Evolutionary conservation across 2,888 invertebrate genomes (phyloP).

Genomic region (Cetonia aurata): DNA sequence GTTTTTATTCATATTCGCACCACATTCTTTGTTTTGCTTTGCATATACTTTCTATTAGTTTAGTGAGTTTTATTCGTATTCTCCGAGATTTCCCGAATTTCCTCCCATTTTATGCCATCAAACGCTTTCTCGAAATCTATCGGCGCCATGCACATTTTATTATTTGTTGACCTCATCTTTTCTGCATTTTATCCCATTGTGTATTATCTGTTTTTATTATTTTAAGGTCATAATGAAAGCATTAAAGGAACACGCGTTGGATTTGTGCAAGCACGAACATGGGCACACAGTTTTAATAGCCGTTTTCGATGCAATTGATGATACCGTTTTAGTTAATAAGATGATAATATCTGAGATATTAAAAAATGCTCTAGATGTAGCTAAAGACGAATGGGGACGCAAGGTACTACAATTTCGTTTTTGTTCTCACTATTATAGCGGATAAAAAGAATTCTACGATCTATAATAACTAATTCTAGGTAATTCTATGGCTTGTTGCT

Average conservation of each 20-base stretch:
- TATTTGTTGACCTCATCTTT: too few species aligned
- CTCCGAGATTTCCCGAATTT: too few species aligned
- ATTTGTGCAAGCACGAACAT: constrained; percentile 87
- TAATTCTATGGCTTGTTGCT: constrained; percentile 86
- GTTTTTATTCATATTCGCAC: too few species aligned
- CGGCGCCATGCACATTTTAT: too few species aligned
- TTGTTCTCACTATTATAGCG: constrained; percentile 2
- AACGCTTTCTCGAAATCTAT: too few species aligned
- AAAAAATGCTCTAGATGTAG: constrained; percentile 76
- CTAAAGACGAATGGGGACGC: constrained; percentile 84
- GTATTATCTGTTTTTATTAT: constrained; percentile 27
- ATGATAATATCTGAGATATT: constrained; percentile 80
- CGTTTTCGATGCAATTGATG: constrained; percentile 90
- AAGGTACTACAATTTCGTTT: constrained; percentile 70
- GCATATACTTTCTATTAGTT: too few species aligned
- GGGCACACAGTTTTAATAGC: constrained; percentile 87
- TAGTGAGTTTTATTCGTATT: too few species aligned
- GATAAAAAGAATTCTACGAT: too few species aligned
- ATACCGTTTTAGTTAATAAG: constrained; percentile 91
- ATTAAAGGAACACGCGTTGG: constrained; percentile 85
- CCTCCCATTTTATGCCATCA: too few species aligned
- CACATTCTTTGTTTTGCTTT: too few species aligned
- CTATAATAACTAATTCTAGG: constrained; percentile 61
- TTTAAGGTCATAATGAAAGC: constrained; percentile 85
- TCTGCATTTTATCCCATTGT: too few species aligned